phyloP scores from a whole-genome alignment of 2,888 invertebrate species.

The Parnassius smintheus region DNA sequence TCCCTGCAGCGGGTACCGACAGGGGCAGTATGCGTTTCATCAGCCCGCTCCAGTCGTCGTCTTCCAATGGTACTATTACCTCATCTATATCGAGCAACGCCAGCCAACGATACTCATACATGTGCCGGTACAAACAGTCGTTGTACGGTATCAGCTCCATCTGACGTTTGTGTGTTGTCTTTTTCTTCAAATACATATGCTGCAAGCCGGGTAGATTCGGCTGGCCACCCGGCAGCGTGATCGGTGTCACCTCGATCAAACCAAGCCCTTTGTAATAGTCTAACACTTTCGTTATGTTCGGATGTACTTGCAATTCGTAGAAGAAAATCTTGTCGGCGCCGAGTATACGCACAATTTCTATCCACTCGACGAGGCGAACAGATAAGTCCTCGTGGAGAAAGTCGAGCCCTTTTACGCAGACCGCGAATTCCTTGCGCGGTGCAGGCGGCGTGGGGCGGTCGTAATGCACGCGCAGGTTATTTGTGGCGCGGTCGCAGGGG shows the following conservation, averaged over 20 bases:
- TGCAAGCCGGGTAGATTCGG: constrained; percentile 94
- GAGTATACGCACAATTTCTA: constrained; percentile 90
- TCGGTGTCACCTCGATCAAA: constrained; percentile 87
- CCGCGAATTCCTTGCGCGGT: constrained; percentile 90
- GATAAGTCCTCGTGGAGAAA: constrained; percentile 95
- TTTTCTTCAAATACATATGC: constrained; percentile 93
- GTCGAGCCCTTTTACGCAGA: constrained; percentile 96
- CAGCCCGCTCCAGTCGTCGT: constrained; percentile 87
- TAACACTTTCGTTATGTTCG: constrained; percentile 93
- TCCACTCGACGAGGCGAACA: constrained; percentile 95
- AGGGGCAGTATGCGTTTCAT: constrained; percentile 87
- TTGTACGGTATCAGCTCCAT: constrained; percentile 98
- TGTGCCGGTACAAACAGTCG: constrained; percentile 96
- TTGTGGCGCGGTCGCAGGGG: constrained; percentile 92
- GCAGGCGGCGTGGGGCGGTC: constrained; percentile 82
- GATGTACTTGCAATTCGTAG: constrained; percentile 94
- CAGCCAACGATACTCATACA: constrained; percentile 94
- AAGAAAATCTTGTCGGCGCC: constrained; percentile 96
- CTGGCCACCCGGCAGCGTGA: constrained; percentile 93
- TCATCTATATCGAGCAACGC: constrained; percentile 97
- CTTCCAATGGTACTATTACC: constrained; percentile 93
- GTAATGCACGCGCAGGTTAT: constrained; percentile 91
- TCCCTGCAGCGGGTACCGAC: constrained; percentile 77
- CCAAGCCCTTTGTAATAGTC: constrained; percentile 84
- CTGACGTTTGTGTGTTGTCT: constrained; percentile 95